Conservation (phyloP, 2,888 invertebrate species). For the Oxytorus armatus region DNA sequence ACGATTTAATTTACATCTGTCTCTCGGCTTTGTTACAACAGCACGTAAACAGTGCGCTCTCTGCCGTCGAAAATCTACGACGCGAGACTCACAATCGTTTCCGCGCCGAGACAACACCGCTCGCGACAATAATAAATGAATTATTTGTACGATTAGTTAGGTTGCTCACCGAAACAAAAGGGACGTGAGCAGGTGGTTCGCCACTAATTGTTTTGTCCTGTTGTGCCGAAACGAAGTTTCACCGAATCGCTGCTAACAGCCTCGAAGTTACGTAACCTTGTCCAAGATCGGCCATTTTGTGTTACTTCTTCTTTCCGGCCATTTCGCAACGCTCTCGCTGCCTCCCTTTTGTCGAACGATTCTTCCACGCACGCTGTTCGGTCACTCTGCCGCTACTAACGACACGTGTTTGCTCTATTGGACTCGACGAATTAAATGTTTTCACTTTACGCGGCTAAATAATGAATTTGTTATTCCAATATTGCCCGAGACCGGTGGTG, state of each 20-base stretch:
- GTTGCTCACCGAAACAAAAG: slow-evolving; percentile 48
- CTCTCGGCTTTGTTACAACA: not conserved
- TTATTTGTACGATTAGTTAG: not conserved
- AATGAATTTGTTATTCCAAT: slow-evolving; percentile 54
- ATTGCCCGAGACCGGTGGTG: not conserved
- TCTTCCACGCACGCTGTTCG: not conserved
- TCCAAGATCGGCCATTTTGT: slow-evolving; percentile 16
- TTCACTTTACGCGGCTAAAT: slow-evolving; percentile 53
- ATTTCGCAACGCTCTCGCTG: not conserved
- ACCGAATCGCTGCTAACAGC: not conserved
- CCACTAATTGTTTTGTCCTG: slow-evolving; percentile 51
- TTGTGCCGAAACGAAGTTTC: slow-evolving; percentile 20
- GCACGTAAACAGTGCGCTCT: not conserved
- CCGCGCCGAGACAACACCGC: slow-evolving; percentile 4
- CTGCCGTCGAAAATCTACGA: slow-evolving; percentile 43
- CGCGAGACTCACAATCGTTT: slow-evolving; percentile 44
- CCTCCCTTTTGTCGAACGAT: slow-evolving; percentile 5
- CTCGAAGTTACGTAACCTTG: not conserved
- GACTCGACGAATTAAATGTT: slow-evolving; percentile 19
- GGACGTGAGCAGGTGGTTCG: slow-evolving; percentile 11
- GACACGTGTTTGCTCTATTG: slow-evolving; percentile 10
- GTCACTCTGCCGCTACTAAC: not conserved
- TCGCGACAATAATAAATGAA: slow-evolving; percentile 32
- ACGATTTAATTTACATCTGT: slow-evolving; percentile 48
- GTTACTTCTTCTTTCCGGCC: slow-evolving; percentile 4